Base-by-base conservation (phyloP, 2,113 vertebrate genomes). In the Pagrus major region DNA sequence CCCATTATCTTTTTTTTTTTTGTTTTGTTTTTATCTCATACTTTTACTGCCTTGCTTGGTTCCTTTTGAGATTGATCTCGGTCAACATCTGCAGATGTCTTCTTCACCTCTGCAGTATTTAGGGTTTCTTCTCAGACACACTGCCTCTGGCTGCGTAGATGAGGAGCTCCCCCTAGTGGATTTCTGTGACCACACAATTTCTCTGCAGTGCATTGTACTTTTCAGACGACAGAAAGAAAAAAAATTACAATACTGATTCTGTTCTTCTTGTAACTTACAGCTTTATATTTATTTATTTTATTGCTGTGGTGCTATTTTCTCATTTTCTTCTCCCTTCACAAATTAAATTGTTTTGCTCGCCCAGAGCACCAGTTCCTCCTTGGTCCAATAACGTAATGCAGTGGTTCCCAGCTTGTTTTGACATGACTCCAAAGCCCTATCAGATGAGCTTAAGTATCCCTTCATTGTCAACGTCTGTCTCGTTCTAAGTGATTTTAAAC, bases 151-250 rank as follows among this genome's bases (percentile, higher is more conserved):
- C 54, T 82, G 61, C 67, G 61, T 80, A 72, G 86, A 83, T 66
- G 73, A 66, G 25, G 73, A 85, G 91, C 91, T 78, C 93, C 92
- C 81, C 84, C 93, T 94, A 83, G 91, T 92, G 94, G 88, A 66
- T 68, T 41, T 21, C 4, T 49, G 33, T 11, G 23, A 39, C 58
- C 44, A 21, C 35, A 56, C 64, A 75, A 6, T 79, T 68, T 68
- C 14, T 63, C 64, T 81, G 70, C 59, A 47, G 59, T 55, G 20
- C 15, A 39, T 71, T n/a, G 0, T 18, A 63, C 20, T 12, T 14
- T 27, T 35, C 31, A 37, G 4, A 18, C 16, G 12, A 9, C 29
- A 42, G 14, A 66, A 11, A 42, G 23, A 56, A 79, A 33, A 54
- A 9, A 14, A 59, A 21, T 29, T 33, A 31, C 18, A 56, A 33